Evolutionary conservation across 2,113 vertebrate species (phyloP), one percentile per base, ranked within the genome.

Genomic region (Indri indri): DNA sequence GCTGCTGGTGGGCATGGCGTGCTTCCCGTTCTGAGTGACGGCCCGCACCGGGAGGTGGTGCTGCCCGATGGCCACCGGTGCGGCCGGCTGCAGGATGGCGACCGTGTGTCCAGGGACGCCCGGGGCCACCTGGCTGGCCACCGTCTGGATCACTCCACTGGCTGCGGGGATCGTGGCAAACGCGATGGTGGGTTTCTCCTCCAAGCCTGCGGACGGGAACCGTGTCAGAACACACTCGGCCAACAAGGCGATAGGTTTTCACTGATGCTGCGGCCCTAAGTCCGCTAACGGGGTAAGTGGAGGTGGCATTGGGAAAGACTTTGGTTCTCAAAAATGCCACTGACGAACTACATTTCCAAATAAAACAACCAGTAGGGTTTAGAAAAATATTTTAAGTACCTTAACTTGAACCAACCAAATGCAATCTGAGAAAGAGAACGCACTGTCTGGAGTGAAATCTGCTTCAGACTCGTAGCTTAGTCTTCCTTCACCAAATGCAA

Each of bases 21-120:
- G 99, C 97, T 99, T 99, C 80, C 99, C 99, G 0, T 99, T 99
- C 98, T 99, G 99, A n/a, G 99, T 99, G 97, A 99, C 98, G 0
- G 99, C 98, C 32, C 99, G 98, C 81, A 99, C 98, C 0, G 99
- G 99, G 7, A 99, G 99, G 86, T 99, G 99, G 97, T 99, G 99
- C 97, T 99, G 99, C 13, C 99, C 99, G 5, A 99, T 98, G 68
- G 98, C 95, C 92, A 99, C 94, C 0, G 99, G 97, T 1, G 98
- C 95, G 42, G 99, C 99, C n/a, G 99, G 99, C 97, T 99, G 99
- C 22, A 99, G 99, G 37, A 99, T 99, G 0, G 99, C 98, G 93
- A 99, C 99, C 0, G 99, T 99, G 98, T 99, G 99, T 95, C 98
- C 99, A 1, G 99, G 99, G 42, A 99, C 98, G 12, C 97, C 98